Evolutionary conservation across 2,888 invertebrate species (phyloP).

Genomic region (Oegoconia quadripuncta): DNA sequence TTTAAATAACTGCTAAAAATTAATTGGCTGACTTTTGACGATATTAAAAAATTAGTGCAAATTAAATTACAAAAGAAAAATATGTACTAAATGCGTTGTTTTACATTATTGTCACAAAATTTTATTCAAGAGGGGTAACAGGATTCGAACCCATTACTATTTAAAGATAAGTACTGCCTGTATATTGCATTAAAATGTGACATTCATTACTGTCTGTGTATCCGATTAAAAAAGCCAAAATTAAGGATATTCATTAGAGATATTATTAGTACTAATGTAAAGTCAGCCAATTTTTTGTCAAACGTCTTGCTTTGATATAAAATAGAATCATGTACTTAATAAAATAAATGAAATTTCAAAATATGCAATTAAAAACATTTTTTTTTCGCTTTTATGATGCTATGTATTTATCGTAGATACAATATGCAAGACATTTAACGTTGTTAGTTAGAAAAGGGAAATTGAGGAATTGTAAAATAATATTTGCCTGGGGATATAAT

Average conservation of each 20-base stretch:
- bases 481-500: slow-evolving; percentile 15
- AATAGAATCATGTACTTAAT: neutral
- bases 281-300: slow-evolving; percentile 33
- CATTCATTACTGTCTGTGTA: slow-evolving; percentile 14
- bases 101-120: neutral
- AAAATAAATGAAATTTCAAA: neutral
- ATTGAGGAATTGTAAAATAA: slow-evolving; percentile 23
- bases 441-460: slow-evolving; percentile 19
- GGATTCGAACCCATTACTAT: slow-evolving; percentile 41
- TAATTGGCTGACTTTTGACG: slow-evolving; percentile 44
- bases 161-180: slow-evolving; percentile 7
- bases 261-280: slow-evolving; percentile 16
- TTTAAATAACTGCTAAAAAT: slow-evolving; percentile 18
- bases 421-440: slow-evolving; percentile 29
- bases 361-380: neutral
- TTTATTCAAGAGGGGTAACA: slow-evolving; percentile 12
- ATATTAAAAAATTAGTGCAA: too few species aligned
- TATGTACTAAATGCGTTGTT: too few species aligned
- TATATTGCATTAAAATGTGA: too few species aligned
- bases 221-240: too few species aligned
- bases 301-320: slow-evolving; percentile 21
- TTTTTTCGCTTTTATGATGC: neutral
- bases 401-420: neutral
- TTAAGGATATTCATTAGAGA: too few species aligned
- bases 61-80: too few species aligned